Evolutionary conservation across 2,888 invertebrate species (phyloP).

Genomic region (Camponotus fellah): DNA sequence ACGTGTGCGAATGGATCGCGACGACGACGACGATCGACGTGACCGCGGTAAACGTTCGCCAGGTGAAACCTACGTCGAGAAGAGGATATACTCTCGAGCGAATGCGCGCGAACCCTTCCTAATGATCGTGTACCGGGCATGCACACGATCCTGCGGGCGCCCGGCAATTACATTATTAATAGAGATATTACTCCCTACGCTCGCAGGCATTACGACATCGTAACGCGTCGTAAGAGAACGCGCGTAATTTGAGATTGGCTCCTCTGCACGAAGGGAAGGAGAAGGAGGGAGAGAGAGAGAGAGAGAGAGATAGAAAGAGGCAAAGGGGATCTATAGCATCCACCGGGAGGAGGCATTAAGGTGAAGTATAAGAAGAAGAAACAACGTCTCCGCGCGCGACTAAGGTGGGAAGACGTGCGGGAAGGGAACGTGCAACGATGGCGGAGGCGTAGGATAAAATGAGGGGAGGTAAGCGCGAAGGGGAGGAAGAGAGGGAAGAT

Average conservation of each 20-base stretch:
- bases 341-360: conserved; percentile 68
- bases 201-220: conserved; percentile 80
- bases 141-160: conserved; percentile 77
- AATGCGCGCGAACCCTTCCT: conserved; percentile 63
- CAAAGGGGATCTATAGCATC: conserved; percentile 42
- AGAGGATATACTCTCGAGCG: conserved; percentile 50
- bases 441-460: conserved; percentile 39
- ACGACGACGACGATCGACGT: conserved; percentile 43
- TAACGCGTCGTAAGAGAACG: conserved; percentile 74
- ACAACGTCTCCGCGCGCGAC: conserved; percentile 17
- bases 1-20: conserved; percentile 27
- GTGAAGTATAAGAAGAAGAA: conserved; percentile 53
- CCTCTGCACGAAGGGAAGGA: conserved; percentile 50
- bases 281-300: conserved; percentile 54
- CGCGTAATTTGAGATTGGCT: conserved; percentile 69
- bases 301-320: conserved; percentile 58
- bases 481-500: background rate
- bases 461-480: conserved; percentile 9
- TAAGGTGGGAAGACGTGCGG: background rate
- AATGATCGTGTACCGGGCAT: conserved; percentile 75
- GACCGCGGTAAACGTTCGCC: conserved; percentile 60
- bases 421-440: conserved; percentile 4
- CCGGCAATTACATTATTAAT: conserved; percentile 84
- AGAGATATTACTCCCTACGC: conserved; percentile 82
- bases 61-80: conserved; percentile 56